phyloP scores from a whole-genome alignment of 2,888 invertebrate genomes.

The Drosophila nr. fundita region DNA sequence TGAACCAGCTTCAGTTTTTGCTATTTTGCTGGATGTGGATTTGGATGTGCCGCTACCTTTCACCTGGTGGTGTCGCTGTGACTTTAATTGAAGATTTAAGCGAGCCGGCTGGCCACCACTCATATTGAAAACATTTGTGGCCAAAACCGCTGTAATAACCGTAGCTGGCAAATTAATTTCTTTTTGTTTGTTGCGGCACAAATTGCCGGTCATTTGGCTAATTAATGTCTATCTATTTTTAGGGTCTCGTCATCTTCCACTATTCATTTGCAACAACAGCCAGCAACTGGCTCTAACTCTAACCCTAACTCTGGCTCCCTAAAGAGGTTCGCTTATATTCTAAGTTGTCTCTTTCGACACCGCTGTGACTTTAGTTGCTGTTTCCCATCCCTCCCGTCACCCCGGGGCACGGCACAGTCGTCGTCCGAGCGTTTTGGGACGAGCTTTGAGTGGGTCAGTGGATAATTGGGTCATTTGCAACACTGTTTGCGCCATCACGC shows the following conservation, averaged over 20 bases:
- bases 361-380: constrained; percentile 10
- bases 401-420: constrained; percentile 35
- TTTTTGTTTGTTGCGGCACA: constrained; percentile 58
- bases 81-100: constrained; percentile 42
- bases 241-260: constrained; percentile 65
- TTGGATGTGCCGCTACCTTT: constrained; percentile 55
- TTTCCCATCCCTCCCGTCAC: not conserved
- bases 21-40: constrained; percentile 4
- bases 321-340: constrained; percentile 53
- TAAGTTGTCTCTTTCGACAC: constrained; percentile 47
- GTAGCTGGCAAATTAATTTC: constrained; percentile 80
- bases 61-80: constrained; percentile 56
- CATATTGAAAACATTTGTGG: constrained; percentile 40
- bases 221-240: constrained; percentile 81
- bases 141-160: constrained; percentile 75
- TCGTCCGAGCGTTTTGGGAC: constrained; percentile 59
- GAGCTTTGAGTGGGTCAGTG: constrained; percentile 84
- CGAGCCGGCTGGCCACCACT: constrained; percentile 15
- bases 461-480: constrained; percentile 84
- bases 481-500: constrained; percentile 79
- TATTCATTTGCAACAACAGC: constrained; percentile 39
- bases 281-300: constrained; percentile 34
- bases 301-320: constrained; percentile 30
- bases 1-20: constrained; percentile 25
- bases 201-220: constrained; percentile 77